Percentiles rank a stretch among this genome's conserved stretches.
Conservation (phyloP, 2,888 invertebrate species). For the Spialia ferax region DNA sequence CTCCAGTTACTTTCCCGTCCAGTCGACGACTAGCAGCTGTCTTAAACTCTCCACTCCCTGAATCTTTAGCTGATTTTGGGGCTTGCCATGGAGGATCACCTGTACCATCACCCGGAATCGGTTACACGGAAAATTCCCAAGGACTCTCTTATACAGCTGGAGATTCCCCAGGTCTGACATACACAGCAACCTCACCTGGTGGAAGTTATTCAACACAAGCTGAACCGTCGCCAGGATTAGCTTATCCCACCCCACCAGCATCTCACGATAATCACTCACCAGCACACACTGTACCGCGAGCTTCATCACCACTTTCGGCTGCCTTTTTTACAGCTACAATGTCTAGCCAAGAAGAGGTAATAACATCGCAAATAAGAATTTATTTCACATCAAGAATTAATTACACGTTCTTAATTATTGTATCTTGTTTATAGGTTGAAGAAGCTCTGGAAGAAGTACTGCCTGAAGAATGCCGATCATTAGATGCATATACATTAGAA, state of each 20-base stretch:
- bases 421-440: conserved; percentile 86
- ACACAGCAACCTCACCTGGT: conserved; percentile 73
- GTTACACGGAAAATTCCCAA: conserved; percentile 82
- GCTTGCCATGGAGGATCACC: conserved; percentile 90
- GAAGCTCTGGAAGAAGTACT: conserved; percentile 94
- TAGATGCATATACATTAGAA: conserved; percentile 88
- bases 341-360: conserved; percentile 93
- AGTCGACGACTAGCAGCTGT: conserved; percentile 92
- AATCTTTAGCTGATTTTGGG: conserved; percentile 93
- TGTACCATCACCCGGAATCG: conserved; percentile 84
- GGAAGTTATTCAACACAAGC: conserved; percentile 77
- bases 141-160: conserved; percentile 93
- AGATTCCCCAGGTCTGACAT: conserved; percentile 76
- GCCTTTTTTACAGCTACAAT: conserved; percentile 94
- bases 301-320: conserved; percentile 93
- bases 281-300: conserved; percentile 88
- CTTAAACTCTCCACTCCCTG: conserved; percentile 92
- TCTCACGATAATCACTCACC: conserved; percentile 94
- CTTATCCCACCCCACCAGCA: conserved; percentile 95
- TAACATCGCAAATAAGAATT: conserved; percentile 37
- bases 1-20: conserved; percentile 88
- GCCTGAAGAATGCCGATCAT: conserved; percentile 90
- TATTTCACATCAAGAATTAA: neutral
- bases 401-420: neutral
- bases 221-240: conserved; percentile 89